These are phyloP conservation scores for Carduelis carduelis DNA, from an alignment of 2,797 vertebrate genomes.

Conservation along the genomic window DNA sequence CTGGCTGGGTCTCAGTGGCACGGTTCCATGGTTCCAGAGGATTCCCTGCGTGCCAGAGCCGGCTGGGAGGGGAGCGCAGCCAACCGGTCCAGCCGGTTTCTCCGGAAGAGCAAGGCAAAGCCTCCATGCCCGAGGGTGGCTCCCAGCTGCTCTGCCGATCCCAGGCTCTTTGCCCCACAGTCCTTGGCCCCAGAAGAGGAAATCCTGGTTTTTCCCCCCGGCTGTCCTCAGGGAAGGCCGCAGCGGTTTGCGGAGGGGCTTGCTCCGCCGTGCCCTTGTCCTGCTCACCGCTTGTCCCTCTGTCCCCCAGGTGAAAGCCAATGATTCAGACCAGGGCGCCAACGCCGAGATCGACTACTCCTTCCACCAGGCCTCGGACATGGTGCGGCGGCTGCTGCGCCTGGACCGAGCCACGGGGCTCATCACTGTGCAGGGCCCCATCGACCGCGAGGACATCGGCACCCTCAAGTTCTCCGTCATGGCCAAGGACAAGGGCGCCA, in stretches of 20 bases:
- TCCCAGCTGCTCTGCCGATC: constrained; percentile 16
- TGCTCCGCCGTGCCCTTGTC: rapidly evolving
- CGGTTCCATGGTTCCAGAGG: not conserved
- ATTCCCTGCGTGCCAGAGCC: constrained; percentile 36
- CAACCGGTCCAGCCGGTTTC: constrained; percentile 47
- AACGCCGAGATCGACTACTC: constrained; percentile 93
- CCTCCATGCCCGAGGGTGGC: not conserved
- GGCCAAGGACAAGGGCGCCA: constrained; percentile 91
- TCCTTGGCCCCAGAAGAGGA: constrained; percentile 39
- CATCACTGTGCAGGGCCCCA: constrained; percentile 89
- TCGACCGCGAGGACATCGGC: constrained; percentile 90
- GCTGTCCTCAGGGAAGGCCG: not conserved
- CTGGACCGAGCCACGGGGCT: constrained; percentile 88
- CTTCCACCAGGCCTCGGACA: constrained; percentile 86
- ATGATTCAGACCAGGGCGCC: constrained; percentile 89
- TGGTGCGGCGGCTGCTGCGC: constrained; percentile 87
- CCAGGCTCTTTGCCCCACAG: constrained; percentile 25
- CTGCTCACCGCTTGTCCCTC: not conserved
- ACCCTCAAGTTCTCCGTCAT: constrained; percentile 90
- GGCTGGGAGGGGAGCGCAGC: not conserved
- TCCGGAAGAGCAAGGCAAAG: not conserved
- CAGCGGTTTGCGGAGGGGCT: rapidly evolving
- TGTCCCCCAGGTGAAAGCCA: constrained; percentile 86
- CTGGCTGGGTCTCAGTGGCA: not conserved
- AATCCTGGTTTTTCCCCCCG: not conserved